These are phyloP conservation scores for Drosophila arawakana DNA, from an alignment of 1,140 invertebrate species.

Conservation along the genomic window DNA sequence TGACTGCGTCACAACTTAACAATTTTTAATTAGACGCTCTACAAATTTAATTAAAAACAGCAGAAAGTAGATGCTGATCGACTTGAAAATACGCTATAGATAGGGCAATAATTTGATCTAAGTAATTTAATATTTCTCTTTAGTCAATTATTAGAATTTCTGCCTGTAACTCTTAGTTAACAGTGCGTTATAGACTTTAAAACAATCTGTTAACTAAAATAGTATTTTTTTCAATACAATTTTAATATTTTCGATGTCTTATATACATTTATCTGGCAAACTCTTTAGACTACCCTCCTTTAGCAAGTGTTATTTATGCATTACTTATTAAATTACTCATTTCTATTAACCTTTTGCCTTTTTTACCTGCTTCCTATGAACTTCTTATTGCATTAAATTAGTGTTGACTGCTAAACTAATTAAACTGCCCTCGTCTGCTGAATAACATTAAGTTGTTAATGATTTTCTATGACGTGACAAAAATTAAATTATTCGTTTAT, in stretches of 20 bases:
- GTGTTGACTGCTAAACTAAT: neutral
- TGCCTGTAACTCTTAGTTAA: no score
- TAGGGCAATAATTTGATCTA: neutral
- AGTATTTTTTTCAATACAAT: no score
- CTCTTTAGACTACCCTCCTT: neutral
- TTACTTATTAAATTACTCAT: neutral
- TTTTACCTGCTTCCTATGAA: neutral
- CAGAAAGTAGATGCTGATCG: neutral
- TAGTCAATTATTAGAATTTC: no score
- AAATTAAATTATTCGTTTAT: conserved; percentile 22
- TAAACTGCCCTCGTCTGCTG: neutral
- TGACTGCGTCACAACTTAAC: neutral
- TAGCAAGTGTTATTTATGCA: neutral
- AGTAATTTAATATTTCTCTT: neutral
- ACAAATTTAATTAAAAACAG: conserved; percentile 7
- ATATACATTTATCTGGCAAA: neutral
- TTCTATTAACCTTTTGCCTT: neutral
- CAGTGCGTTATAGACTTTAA: no score
- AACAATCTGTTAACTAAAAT: no score
- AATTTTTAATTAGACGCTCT: conserved; percentile 13
- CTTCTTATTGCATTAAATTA: neutral
- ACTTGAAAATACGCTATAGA: neutral
- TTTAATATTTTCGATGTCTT: no score
- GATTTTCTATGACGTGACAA: conserved; percentile 61
- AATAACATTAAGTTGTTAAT: conserved; percentile 35